These are phyloP conservation scores for Pseudomyrmex concolor DNA, from an alignment of 1,140 invertebrate species.

Conservation along the genomic window DNA sequence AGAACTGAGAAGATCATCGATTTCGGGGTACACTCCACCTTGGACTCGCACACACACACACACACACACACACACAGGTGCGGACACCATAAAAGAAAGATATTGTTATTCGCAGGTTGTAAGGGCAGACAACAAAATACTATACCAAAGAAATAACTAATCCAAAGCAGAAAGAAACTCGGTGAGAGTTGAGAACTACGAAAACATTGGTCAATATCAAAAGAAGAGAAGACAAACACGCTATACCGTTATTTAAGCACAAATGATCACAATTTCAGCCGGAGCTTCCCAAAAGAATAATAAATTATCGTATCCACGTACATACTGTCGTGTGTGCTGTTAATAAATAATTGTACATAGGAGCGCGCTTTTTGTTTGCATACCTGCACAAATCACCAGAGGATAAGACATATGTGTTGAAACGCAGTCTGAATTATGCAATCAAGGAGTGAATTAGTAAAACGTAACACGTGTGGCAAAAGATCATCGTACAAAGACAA, in stretches of 20 bases:
- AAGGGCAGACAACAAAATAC: slow-evolving; percentile 47
- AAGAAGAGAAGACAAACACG: not conserved
- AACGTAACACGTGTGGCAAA: not conserved
- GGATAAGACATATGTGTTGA: not conserved
- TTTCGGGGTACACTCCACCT: not conserved
- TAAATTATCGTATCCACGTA: slow-evolving; percentile 13
- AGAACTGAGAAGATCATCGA: not conserved
- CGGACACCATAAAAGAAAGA: slow-evolving; percentile 16
- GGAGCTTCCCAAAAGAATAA: not conserved
- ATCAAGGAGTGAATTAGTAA: slow-evolving; percentile 33
- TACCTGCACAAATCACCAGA: slow-evolving; percentile 13
- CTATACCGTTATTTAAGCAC: slow-evolving; percentile 57
- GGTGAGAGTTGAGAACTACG: slow-evolving; percentile 34
- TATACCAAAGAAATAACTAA: slow-evolving; percentile 66
- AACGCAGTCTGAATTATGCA: slow-evolving; percentile 9
- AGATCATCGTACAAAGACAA: slow-evolving; percentile 1
- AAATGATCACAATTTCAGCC: slow-evolving; percentile 30
- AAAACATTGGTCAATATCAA: slow-evolving; percentile 30
- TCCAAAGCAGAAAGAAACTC: slow-evolving; percentile 63
- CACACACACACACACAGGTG: not conserved
- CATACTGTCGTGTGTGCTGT: not conserved
- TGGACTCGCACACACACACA: not conserved
- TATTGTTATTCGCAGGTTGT: slow-evolving; percentile 19
- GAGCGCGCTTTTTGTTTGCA: not conserved
- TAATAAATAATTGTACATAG: slow-evolving; percentile 22